Evolutionary conservation across 2,888 invertebrate species (phyloP).

Genomic region (Nineta flava): DNA sequence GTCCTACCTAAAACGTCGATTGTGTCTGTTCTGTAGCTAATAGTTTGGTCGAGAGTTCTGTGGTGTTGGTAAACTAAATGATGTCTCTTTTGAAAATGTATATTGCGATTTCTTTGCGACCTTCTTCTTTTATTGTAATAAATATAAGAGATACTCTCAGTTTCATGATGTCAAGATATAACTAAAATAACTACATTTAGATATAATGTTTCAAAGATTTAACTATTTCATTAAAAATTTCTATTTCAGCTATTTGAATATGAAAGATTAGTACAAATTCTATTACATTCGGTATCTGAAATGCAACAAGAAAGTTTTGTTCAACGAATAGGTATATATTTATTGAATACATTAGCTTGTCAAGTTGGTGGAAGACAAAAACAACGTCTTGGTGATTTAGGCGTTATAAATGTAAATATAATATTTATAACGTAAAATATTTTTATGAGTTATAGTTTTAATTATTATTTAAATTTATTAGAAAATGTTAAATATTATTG

Average conservation of each 20-base stretch:
- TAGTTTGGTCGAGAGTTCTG: too few species aligned
- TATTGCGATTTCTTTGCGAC: too few species aligned
- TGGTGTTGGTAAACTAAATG: too few species aligned
- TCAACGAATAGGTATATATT: slow-evolving; percentile 84
- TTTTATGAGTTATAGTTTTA: neutral
- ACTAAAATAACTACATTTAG: too few species aligned
- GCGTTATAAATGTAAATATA: slow-evolving; percentile 59
- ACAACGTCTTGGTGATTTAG: slow-evolving; percentile 74
- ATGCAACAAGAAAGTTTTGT: slow-evolving; percentile 81
- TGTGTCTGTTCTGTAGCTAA: too few species aligned
- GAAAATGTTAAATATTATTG: slow-evolving; percentile 80
- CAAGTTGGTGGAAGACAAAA: slow-evolving; percentile 92
- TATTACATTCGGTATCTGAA: slow-evolving; percentile 66
- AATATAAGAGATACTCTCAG: too few species aligned
- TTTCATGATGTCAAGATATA: too few species aligned
- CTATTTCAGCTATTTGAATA: slow-evolving; percentile 70
- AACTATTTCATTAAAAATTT: too few species aligned
- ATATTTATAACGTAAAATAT: neutral
- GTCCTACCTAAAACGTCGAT: too few species aligned
- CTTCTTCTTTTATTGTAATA: too few species aligned
- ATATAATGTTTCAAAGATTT: too few species aligned
- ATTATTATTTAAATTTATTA: slow-evolving; percentile 24
- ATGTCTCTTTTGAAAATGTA: too few species aligned
- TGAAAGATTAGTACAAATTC: slow-evolving; percentile 65
- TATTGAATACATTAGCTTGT: slow-evolving; percentile 89